Evolutionary conservation across 2,113 vertebrate species (phyloP).

Genomic region (Mobula birostris): DNA sequence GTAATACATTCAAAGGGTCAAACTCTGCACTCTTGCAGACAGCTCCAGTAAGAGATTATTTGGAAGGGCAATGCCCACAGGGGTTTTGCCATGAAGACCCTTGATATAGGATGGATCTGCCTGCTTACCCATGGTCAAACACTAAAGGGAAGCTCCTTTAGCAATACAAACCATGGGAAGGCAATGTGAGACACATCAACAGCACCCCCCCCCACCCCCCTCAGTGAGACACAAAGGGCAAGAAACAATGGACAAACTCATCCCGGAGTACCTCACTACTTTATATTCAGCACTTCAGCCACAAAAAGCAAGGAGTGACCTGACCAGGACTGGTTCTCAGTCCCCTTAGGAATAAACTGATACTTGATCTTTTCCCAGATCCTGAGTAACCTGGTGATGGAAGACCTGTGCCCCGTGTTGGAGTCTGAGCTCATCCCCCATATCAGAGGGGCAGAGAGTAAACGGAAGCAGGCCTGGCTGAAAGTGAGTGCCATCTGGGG

Average conservation of each 20-base stretch:
- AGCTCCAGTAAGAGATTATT: neutral
- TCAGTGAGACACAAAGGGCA: too few relatives aligned
- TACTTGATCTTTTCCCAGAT: neutral
- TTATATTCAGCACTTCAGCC: neutral
- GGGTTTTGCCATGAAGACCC: neutral
- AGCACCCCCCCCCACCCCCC: too few relatives aligned
- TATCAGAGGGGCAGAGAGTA: neutral
- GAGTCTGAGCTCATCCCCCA: slow-evolving; percentile 8
- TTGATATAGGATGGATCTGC: neutral
- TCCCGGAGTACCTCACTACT: neutral
- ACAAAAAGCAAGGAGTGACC: neutral
- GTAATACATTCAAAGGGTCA: too few relatives aligned
- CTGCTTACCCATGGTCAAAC: neutral
- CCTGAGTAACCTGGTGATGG: slow-evolving; percentile 28
- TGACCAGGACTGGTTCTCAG: neutral
- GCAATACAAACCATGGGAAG: neutral
- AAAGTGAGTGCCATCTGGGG: neutral
- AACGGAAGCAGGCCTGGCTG: neutral
- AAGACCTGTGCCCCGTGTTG: neutral
- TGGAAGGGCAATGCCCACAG: neutral
- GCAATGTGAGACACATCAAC: neutral
- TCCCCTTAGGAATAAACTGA: neutral
- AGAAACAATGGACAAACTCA: neutral
- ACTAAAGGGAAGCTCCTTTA: neutral
- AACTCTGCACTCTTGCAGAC: neutral